These are phyloP conservation scores for Murina feae DNA, from an alignment of 2,113 vertebrate species.

Conservation along the genomic window DNA sequence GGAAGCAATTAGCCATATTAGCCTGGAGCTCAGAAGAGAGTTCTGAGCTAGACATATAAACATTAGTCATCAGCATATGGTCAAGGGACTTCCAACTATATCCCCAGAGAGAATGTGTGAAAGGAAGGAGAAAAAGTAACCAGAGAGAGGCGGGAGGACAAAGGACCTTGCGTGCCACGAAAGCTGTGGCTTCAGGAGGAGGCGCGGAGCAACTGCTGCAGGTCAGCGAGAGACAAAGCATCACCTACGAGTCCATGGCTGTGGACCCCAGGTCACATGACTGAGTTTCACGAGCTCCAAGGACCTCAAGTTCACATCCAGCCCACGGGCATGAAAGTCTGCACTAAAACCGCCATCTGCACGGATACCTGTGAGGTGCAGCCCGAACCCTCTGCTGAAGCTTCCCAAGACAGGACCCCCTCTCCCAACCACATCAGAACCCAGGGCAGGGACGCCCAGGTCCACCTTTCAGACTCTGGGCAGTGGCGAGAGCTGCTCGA, in stretches of 20 bases:
- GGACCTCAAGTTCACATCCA: neutral
- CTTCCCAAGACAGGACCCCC: neutral
- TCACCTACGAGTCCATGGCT: accelerated
- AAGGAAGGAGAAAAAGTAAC: neutral
- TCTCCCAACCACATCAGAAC: neutral
- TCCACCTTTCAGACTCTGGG: neutral
- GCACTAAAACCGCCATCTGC: neutral
- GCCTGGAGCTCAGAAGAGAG: neutral
- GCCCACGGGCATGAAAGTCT: neutral
- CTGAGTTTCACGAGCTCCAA: neutral
- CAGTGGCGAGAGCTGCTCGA: neutral
- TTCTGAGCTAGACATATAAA: conserved; percentile 35
- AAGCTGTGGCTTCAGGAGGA: neutral
- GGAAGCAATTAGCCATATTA: neutral
- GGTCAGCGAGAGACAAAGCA: neutral
- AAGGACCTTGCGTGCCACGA: accelerated
- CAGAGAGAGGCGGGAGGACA: neutral
- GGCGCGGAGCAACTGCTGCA: accelerated
- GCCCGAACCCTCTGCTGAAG: neutral
- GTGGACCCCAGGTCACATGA: accelerated
- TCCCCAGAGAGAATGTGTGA: neutral
- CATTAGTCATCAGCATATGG: neutral
- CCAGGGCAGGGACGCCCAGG: neutral
- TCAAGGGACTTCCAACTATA: neutral
- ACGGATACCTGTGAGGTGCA: neutral